These are phyloP conservation scores for Copidosoma floridanum DNA, from an alignment of 1,140 invertebrate genomes.

Conservation along the genomic window DNA sequence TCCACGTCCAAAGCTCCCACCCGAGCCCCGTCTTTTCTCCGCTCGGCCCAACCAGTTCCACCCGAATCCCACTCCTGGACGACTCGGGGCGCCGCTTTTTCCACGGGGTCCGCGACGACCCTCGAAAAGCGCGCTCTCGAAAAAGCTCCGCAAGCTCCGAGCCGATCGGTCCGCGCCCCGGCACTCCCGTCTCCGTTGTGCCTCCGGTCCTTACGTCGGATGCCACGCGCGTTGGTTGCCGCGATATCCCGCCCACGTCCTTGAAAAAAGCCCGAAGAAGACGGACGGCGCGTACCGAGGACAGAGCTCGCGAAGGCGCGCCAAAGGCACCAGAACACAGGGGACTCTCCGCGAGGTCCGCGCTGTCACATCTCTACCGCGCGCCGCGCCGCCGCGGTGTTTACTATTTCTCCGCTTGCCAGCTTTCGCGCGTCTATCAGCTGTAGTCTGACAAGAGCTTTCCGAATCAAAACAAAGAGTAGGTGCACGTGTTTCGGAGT, in stretches of 20 bases:
- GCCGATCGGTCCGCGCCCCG: not conserved
- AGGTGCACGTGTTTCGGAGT: too few relatives aligned
- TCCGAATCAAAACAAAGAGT: too few relatives aligned
- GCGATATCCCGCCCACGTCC: not conserved
- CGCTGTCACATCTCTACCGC: slow-evolving; percentile 29
- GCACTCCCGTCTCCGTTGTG: not conserved
- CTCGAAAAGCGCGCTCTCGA: not conserved
- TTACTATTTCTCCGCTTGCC: too few relatives aligned
- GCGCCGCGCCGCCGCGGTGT: not conserved
- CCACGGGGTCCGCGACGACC: not conserved
- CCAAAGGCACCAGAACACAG: not conserved
- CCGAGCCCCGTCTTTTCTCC: too few relatives aligned
- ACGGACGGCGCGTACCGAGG: not conserved
- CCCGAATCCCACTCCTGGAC: too few relatives aligned
- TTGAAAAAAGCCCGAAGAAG: not conserved
- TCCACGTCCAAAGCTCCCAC: too few relatives aligned
- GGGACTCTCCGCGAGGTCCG: slow-evolving; percentile 35
- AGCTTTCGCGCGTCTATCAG: too few relatives aligned
- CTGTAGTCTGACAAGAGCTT: too few relatives aligned
- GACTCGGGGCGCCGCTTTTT: too few relatives aligned
- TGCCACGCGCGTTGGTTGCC: too few relatives aligned
- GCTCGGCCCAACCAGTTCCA: too few relatives aligned
- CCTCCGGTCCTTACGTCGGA: not conserved
- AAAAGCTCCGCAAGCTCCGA: not conserved
- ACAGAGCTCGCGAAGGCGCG: not conserved